phyloP scores from a whole-genome alignment of 2,888 invertebrate genomes.

The Sicus ferrugineus region DNA sequence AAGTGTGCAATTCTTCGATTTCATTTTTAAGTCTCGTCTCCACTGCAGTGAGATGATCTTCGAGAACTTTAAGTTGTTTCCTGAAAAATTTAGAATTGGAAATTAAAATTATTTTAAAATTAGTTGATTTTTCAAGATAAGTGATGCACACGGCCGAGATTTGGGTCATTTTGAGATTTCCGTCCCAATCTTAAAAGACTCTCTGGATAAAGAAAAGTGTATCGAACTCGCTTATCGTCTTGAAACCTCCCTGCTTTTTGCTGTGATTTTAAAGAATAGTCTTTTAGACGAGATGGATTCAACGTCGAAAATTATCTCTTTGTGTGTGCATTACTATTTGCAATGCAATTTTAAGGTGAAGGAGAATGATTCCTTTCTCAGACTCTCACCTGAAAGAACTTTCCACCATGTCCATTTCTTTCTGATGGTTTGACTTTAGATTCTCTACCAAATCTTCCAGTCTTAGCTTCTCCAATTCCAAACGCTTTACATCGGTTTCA shows the following conservation, averaged over 20 bases:
- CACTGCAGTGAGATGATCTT: constrained; percentile 54
- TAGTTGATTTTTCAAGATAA: not conserved
- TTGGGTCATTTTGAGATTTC: too few relatives aligned
- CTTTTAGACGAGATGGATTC: too few relatives aligned
- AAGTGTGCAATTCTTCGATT: constrained; percentile 50
- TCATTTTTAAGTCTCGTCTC: constrained; percentile 59
- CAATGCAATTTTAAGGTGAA: not conserved
- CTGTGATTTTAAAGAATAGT: too few relatives aligned
- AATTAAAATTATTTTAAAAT: too few relatives aligned
- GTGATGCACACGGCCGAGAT: not conserved
- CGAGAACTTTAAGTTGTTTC: constrained; percentile 60
- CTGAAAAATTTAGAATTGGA: constrained; percentile 42
- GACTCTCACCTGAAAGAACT: constrained; percentile 60
- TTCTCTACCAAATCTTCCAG: constrained; percentile 62
- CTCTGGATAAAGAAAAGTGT: too few relatives aligned
- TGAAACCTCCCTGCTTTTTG: too few relatives aligned
- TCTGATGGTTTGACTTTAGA: constrained; percentile 61
- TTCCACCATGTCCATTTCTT: constrained; percentile 63
- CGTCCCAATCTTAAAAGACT: too few relatives aligned
- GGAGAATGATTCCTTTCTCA: too few relatives aligned
- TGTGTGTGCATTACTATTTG: not conserved
- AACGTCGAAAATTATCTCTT: too few relatives aligned
- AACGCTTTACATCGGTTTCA: constrained; percentile 57
- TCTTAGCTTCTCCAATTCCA: constrained; percentile 61
- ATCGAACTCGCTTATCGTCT: too few relatives aligned